Percentiles rank a stretch among this genome's conserved stretches.
Conservation (phyloP, 2,888 invertebrate genomes). For the Gymnocheta viridis region DNA sequence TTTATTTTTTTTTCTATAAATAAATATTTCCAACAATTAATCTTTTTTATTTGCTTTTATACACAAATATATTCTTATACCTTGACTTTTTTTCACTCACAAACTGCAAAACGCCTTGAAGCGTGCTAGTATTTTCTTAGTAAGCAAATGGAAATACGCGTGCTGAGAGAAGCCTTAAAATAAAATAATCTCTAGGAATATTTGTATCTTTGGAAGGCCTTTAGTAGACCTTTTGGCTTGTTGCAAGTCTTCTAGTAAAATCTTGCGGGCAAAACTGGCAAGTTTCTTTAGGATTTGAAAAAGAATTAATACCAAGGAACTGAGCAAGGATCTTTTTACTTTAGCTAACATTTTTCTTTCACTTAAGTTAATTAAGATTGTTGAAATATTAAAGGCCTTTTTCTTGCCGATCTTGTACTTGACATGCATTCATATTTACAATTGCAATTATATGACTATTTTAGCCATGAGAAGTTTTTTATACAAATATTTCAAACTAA, state of each 20-base stretch:
- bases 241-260: too few species aligned
- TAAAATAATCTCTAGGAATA: neutral
- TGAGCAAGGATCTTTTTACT: too few species aligned
- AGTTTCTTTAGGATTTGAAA: too few species aligned
- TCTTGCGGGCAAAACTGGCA: too few species aligned
- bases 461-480: neutral
- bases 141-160: neutral
- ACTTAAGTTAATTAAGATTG: too few species aligned
- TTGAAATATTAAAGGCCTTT: too few species aligned
- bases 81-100: neutral
- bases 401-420: neutral
- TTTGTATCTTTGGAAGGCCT: neutral
- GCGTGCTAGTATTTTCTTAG: neutral
- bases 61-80: neutral
- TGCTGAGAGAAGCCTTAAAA: neutral
- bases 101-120: neutral
- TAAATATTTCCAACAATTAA: neutral
- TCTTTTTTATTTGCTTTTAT: too few species aligned
- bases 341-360: too few species aligned
- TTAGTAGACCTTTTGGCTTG: too few species aligned
- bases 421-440: neutral
- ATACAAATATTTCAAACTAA: slow-evolving; percentile 35
- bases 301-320: too few species aligned
- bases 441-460: neutral
- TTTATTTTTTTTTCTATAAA: neutral